Evolutionary conservation across 2,113 vertebrate species (phyloP).

Genomic region (Nycticryphes semicollaris): DNA sequence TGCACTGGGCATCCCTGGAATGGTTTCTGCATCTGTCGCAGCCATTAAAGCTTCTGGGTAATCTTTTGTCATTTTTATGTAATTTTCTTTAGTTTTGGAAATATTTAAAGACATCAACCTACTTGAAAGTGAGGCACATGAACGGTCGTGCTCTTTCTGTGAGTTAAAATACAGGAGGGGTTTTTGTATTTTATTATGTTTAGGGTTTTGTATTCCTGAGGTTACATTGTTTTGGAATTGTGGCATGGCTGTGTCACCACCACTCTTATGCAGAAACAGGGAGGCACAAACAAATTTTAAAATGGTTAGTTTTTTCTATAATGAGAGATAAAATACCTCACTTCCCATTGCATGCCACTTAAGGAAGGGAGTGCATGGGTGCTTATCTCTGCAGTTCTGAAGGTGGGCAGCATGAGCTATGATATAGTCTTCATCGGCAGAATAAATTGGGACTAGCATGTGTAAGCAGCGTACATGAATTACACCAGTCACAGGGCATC

Average conservation of each 20-base stretch:
- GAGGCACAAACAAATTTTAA: neutral
- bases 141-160: neutral
- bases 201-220: neutral
- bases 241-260: neutral
- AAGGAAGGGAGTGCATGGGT: neutral
- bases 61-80: slow-evolving; percentile 40
- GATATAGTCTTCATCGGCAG: neutral
- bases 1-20: neutral
- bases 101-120: slow-evolving; percentile 24
- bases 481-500: neutral
- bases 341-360: neutral
- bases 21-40: neutral
- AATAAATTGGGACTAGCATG: neutral
- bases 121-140: neutral
- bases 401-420: neutral
- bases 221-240: neutral
- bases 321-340: neutral
- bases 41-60: neutral
- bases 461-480: neutral
- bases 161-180: neutral
- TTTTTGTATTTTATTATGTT: neutral
- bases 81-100: slow-evolving; percentile 6
- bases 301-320: neutral
- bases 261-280: neutral
- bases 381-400: neutral